These are phyloP conservation scores for Penaeus japonicus DNA, from an alignment of 1,140 invertebrate species.

Conservation along the genomic window DNA sequence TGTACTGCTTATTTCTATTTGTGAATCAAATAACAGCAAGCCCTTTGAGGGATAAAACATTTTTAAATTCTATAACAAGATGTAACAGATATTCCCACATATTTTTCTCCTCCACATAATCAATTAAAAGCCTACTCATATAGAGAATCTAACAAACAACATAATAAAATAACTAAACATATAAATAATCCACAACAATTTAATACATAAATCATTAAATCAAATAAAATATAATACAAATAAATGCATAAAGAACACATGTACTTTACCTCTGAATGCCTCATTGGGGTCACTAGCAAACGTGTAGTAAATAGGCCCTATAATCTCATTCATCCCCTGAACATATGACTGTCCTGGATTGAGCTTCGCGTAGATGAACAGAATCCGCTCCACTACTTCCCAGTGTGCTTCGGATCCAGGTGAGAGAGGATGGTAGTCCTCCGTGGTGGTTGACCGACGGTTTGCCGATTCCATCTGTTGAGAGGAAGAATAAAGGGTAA, in stretches of 20 bases:
- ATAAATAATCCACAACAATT: not conserved
- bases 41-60: too few relatives aligned
- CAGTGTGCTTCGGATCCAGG: constrained; percentile 89
- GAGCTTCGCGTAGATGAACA: constrained; percentile 97
- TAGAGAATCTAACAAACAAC: too few relatives aligned
- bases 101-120: too few relatives aligned
- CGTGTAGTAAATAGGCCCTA: constrained; percentile 97
- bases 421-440: constrained; percentile 82
- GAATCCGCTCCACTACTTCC: constrained; percentile 96
- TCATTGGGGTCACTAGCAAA: constrained; percentile 89
- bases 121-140: too few relatives aligned
- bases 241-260: not conserved
- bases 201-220: not conserved
- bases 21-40: too few relatives aligned
- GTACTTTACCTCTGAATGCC: constrained; percentile 76
- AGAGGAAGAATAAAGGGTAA: not conserved
- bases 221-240: not conserved
- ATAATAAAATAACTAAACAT: not conserved
- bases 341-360: constrained; percentile 98
- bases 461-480: constrained; percentile 24
- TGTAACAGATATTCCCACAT: too few relatives aligned
- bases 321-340: constrained; percentile 99
- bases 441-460: constrained; percentile 60
- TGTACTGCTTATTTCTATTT: too few relatives aligned
- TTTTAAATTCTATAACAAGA: too few relatives aligned